phyloP scores from a whole-genome alignment of 2,888 invertebrate genomes.

The Diogma glabrata region DNA sequence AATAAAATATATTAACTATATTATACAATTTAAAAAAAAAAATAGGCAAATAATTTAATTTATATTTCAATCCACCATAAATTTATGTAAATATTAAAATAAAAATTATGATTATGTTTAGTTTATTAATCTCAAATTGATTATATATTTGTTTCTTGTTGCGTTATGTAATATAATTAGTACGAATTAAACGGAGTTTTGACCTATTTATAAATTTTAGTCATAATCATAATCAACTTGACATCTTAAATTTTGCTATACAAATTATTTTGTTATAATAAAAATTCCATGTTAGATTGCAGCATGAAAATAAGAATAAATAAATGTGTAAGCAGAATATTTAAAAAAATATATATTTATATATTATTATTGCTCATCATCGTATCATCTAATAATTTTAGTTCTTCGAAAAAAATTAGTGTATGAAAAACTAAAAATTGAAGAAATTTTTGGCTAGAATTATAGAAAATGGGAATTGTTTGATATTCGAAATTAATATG shows the following conservation, averaged over 20 bases:
- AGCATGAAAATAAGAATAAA: conserved; percentile 7
- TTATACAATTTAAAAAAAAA: too few relatives aligned
- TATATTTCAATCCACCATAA: too few relatives aligned
- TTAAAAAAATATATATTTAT: background rate
- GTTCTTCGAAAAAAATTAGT: conserved; percentile 7
- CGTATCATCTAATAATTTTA: conserved; percentile 1
- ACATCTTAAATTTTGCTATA: conserved; percentile 22
- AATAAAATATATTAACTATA: too few relatives aligned
- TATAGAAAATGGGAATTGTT: conserved; percentile 1
- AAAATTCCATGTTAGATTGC: conserved; percentile 4
- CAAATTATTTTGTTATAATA: conserved; percentile 3
- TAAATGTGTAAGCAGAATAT: conserved; percentile 2
- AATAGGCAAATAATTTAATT: too few relatives aligned
- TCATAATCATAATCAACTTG: conserved; percentile 23
- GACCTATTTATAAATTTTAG: too few relatives aligned
- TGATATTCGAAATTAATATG: conserved; percentile 4
- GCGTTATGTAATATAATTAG: too few relatives aligned
- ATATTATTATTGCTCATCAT: background rate
- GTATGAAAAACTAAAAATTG: conserved; percentile 7
- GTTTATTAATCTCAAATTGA: too few relatives aligned
- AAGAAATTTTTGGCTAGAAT: conserved; percentile 8
- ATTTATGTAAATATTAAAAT: too few relatives aligned
- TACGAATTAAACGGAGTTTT: too few relatives aligned
- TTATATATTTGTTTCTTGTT: too few relatives aligned
- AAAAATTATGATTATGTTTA: too few relatives aligned